Base-by-base conservation (phyloP, 2,888 invertebrate genomes). In the Melinaea marsaeus region DNA sequence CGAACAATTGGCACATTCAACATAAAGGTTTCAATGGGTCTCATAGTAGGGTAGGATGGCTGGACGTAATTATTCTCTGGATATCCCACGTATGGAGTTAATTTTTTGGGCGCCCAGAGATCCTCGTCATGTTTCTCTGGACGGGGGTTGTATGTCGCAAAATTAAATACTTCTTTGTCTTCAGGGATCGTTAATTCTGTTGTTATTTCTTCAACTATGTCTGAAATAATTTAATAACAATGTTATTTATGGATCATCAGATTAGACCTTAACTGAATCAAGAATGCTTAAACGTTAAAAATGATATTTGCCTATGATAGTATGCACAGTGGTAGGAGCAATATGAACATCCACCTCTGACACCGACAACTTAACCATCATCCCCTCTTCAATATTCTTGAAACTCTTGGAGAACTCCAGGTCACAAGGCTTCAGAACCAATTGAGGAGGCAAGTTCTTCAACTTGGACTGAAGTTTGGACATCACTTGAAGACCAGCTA, bases 261-360 rank as follows among this genome's bases (percentile, higher is more conserved):
- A 42, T 42, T 9, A 11, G 6, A 9, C 9, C 9, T 42, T 0
- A 11, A 9, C 42, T 9, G 42, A 42, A 42, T 42, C 42, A 6
- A 42, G 37, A 42, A 42, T 42, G 9, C 11, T 42, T 42, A 42
- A 42, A 2, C 42, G 1, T 42, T 42, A 42, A 42, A 5, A 51
- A 22, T 32, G 9, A 32, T 11, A 73, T 81, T 79, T 79, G 87
- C 93, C 94, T 72, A 92, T 91, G 48, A 95, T 84, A 13, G 95
- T 95, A 71, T 95, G 94, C 0, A 96, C 92, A 0, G 95, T 94
- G 59, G 94, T 93, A 4, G 95, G 93, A 57, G 95, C 95, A 7
- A 96, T 81, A 72, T 95, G 94, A 13, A 96, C 76, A 75, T 95
- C 93, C 13, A 96, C 86, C 22, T 94, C 92, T 2, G 95, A 94